These are phyloP conservation scores for Ditylenchus weischeri DNA, from an alignment of 2,888 invertebrate species.

Conservation along the genomic window DNA sequence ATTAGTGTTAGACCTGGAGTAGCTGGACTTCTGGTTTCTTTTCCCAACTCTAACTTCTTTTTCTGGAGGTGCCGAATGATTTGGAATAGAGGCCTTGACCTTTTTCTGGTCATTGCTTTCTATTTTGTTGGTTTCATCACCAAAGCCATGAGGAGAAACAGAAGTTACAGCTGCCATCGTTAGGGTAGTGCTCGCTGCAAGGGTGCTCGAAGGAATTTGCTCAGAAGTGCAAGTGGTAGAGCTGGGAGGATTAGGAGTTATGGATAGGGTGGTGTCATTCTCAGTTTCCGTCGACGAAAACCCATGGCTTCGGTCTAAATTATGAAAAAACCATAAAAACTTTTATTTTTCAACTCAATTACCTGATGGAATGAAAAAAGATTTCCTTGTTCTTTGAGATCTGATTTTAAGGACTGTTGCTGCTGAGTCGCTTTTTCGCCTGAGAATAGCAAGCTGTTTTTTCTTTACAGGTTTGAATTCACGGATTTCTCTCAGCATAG, in stretches of 20 bases:
- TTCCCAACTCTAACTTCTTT: neutral
- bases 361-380: too few relatives aligned
- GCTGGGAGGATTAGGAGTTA: neutral
- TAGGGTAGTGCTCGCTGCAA: neutral
- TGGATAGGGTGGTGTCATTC: conserved; percentile 4
- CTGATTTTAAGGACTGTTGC: neutral
- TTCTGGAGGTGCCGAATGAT: neutral
- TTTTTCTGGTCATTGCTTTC: neutral
- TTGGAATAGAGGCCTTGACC: neutral
- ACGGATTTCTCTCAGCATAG: too few relatives aligned
- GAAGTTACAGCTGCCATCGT: conserved; percentile 6
- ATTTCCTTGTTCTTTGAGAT: too few relatives aligned
- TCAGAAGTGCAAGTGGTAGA: neutral
- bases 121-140: neutral
- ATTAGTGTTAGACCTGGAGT: conserved; percentile 13
- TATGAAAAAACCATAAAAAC: neutral
- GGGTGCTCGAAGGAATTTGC: neutral
- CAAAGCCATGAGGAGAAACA: neutral
- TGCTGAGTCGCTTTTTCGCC: conserved; percentile 4
- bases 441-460: neutral
- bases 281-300: conserved; percentile 3
- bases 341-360: neutral
- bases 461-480: neutral
- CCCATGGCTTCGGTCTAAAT: too few relatives aligned
- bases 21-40: neutral